Base-by-base conservation (phyloP, 1,140 invertebrate species). In the Ips typographus region DNA sequence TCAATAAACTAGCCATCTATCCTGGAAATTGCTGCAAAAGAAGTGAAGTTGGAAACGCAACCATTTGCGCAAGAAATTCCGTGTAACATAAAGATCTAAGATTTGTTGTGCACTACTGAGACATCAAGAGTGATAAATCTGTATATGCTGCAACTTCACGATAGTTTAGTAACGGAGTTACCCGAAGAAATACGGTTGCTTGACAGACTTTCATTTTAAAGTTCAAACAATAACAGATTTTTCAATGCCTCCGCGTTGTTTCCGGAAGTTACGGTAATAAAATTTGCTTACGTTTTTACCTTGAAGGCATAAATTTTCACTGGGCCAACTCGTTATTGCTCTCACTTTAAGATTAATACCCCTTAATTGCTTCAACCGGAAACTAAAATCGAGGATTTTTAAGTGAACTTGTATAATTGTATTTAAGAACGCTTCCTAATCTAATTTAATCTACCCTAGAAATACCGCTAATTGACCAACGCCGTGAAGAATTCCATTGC, bases 191-290 rank as follows among this genome's bases (percentile, higher is more conserved):
- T 60, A 60, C 36, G 58, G 40, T 60, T 60, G 39, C 42, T 44
- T 60, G 58, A 60, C 58, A 60, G 47, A 60, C 40, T 22, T 60
- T 44, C 40, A 60, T 60, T 60, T 40, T 36, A 44, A 44, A 60
- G 58, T 60, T 60, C 42, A 60, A 60, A 60, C 58, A 60, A 60
- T 60, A 60, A 60, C 58, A 60, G 40, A 60, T 60, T 60, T 60
- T 60, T 60, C 58, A 60, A 36, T 60, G 58, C 41, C 58, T 4
- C 8, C 41, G 40, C 42, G n/a, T n/a, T 44, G 4, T 4, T 43
- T 60, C 38, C 5, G 41, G 47, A 60, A 44, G 2, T 60, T 60
- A 44, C 8, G n/a, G 58, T 40, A 44, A 37, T 60, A 60, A 60
- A 60, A 43, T 44, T 60, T 22, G 58, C 41, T 60, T 60, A 60